Conservation (phyloP, 2,888 invertebrate species). For the Physocephala rufipes region DNA sequence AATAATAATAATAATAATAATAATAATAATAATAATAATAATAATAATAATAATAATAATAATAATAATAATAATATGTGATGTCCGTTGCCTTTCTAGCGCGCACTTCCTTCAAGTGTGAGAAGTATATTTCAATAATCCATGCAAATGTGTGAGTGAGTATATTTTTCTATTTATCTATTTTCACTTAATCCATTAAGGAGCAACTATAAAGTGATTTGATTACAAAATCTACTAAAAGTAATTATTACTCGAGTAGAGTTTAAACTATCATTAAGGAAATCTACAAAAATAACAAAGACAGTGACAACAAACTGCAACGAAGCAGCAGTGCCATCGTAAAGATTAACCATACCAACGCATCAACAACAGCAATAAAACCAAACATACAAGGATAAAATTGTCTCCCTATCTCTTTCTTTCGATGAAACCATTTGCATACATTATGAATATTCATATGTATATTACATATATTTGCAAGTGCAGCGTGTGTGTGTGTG, state of each 20-base stretch:
- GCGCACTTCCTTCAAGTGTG: no score
- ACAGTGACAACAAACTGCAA: constrained; percentile 12
- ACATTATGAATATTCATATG: background rate
- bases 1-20: no score
- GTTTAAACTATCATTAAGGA: constrained; percentile 24
- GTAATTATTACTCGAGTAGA: constrained; percentile 27
- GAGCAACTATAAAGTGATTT: constrained; percentile 13
- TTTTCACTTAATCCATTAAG: background rate
- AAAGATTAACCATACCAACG: background rate
- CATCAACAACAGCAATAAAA: background rate
- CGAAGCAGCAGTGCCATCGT: constrained; percentile 27
- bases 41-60: no score
- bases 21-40: no score
- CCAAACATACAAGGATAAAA: no score
- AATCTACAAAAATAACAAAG: constrained; percentile 1
- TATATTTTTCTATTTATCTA: background rate
- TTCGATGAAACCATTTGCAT: background rate
- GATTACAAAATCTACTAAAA: constrained; percentile 14
- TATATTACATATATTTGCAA: background rate
- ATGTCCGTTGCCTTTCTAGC: no score
- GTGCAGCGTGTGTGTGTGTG: constrained; percentile 1
- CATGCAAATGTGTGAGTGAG: background rate
- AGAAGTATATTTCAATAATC: no score
- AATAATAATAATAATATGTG: no score
- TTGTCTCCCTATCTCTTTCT: no score